These are phyloP conservation scores for Microctenopoma lineatum DNA, from an alignment of 2,797 vertebrate species.

Conservation along the genomic window DNA sequence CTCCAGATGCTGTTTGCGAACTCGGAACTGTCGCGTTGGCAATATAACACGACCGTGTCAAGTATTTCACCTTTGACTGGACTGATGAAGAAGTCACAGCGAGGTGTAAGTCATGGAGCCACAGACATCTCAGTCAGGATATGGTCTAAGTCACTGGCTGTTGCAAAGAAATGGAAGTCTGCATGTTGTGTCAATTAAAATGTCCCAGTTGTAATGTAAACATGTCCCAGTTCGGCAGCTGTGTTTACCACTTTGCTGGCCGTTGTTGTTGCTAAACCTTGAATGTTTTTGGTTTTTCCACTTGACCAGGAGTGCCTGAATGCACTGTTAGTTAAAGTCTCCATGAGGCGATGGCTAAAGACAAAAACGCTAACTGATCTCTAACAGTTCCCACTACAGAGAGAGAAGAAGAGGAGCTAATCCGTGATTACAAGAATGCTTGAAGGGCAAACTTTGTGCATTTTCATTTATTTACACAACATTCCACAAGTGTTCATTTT, in stretches of 20 bases:
- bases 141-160: constrained; percentile 15
- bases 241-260: constrained; percentile 17
- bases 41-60: background rate
- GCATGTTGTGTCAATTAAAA: constrained; percentile 22
- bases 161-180: constrained; percentile 2
- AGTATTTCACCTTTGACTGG: background rate
- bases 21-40: background rate
- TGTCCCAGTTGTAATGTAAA: constrained; percentile 13
- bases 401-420: background rate
- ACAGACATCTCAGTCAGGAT: background rate
- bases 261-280: background rate
- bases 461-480: background rate
- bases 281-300: background rate
- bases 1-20: no score
- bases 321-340: background rate
- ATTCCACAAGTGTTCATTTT: constrained; percentile 19
- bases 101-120: constrained; percentile 22
- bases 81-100: background rate
- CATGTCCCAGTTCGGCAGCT: background rate
- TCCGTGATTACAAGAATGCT: background rate
- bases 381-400: background rate
- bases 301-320: constrained; percentile 17
- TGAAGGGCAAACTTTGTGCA: background rate
- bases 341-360: background rate
- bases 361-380: background rate